Base-by-base conservation (phyloP, 2,888 invertebrate genomes). In the Meiosimyza platycephala region DNA sequence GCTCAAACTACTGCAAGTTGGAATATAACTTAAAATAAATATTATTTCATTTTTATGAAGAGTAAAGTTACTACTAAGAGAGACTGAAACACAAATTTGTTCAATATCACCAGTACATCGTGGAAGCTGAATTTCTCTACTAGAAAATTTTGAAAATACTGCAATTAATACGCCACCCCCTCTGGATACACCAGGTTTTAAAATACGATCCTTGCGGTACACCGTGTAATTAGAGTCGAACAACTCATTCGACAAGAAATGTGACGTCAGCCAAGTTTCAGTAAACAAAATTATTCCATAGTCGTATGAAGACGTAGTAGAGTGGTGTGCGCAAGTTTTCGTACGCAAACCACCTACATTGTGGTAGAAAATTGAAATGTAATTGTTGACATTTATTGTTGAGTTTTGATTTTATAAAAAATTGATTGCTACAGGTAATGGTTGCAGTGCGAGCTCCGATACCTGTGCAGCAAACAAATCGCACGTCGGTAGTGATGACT, bases 1-100 rank as follows among this genome's bases (percentile, higher is more conserved):
- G 7, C 7, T 15, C 15, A 60, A 60, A 3, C 22, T 18, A 11
- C 22, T 60, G 11, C 33, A 13, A 28, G 64, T 16, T 9, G 18
- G 50, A 64, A 64, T 64, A n/a, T 64, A 64, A 28, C 64, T 50
- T 51, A 51, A 51, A n/a, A 51, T 64, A 64, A 64, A 64, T 22
- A 64, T 16, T 2, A 64, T 18, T 48, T 64, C 22, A 50, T 64
- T 22, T 22, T 22, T 22, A 22, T 22, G 22, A 1, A 22, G 22
- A 22, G 22, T 22, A 2, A 3, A 22, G 22, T 22, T 9, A 50
- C 5, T 18, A 51, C 28, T 15, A 64, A n/a, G 7, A 7, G 16
- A 51, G 28, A 54, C 54, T 13, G 66, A 54, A 11, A 50, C 50
- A 22, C 50, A 64, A 16, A 64, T 64, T 51, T 66, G 54, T 16